Base-by-base conservation (phyloP, 2,888 invertebrate genomes). In the Dicyrtomina minuta region DNA sequence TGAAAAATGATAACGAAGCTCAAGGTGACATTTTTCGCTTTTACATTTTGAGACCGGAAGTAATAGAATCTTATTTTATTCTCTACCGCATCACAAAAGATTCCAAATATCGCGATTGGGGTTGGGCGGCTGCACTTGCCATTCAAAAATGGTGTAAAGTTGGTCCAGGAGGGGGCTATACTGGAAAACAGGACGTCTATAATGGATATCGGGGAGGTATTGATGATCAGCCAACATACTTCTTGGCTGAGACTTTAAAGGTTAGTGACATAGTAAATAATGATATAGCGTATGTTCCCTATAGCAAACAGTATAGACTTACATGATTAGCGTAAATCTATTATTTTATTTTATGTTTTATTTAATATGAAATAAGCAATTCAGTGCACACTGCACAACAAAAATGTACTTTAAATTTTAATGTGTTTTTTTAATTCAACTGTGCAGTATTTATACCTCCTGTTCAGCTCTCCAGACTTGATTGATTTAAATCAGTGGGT, bases 161-260 rank as follows among this genome's bases (percentile, higher is more conserved):
- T 20, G 77, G 77, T 15, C 72, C 72, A 22, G 75, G 75, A n/a
- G 55, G 75, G 41, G 99, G 99, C 1, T 99, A 92, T 85, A 90
- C 95, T 24, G 99, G 99, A 1, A 86, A 99, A 53, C 88, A 90
- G 78, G 96, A 99, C 84, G 99, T 99, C 61, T 96, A 99, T 84
- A 86, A 89, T 79, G n/a, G n/a, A n/a, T 68, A 66, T 59, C 89
- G 92, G 22, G 87, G 87, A 75, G 91, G 94, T 79, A 99, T 99
- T 83, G 98, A 99, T 83, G 97, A 98, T 39, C 99, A 99, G 82
- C 99, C 99, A 84, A 97, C 96, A 83, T 99, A 93, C 88, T 97
- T 98, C 86, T 87, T 99, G 77, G 98, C 99, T 4, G 99, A 99
- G 84, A 98, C 97, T 49, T 88, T 99, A 74, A 99, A 99, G 88